Evolutionary conservation across 2,888 invertebrate genomes (phyloP), one percentile per base, ranked within the genome.

Genomic region (Palloptera scutellata): DNA sequence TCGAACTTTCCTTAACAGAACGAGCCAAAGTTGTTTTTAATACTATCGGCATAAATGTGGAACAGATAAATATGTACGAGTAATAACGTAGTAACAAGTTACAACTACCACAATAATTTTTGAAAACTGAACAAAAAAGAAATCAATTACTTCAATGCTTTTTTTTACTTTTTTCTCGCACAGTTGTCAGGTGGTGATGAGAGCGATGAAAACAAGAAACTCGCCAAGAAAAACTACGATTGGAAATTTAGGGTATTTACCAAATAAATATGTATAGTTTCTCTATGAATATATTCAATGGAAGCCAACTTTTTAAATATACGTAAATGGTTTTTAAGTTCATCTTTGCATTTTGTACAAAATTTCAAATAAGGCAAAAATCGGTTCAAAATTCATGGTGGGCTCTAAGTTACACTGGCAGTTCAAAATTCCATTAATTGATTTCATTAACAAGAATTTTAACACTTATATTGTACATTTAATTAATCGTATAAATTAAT

Each of bases 231-330:
- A 83, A 85, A 84, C 85, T 84, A 84, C 86, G 87, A 87, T 83
- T 87, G 87, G 87, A 87, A 87, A 85, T 87, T 87, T 86, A 85
- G 87, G 87, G 87, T 87, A 87, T 85, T 81, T 82, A 80, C 77
- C 74, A 73, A 65, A 66, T 66, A 57, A 61, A 66, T 61, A 67
- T 70, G 65, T 55, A 60, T 64, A 58, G 64, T 57, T 59, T 62
- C 15, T 30, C 15, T 30, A 13, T 40, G n/a, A 57, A 57, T 41
- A 13, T 15, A 30, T 57, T 40, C 15, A n/a, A 40, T 12, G 43
- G 42, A 30, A 51, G 51, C 17, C 41, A 52, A 51, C 61, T 12
- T 52, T 61, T 20, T 42, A 19, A 5, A 59, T 20, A 59, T 59
- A 60, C 30, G 43, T 60, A 42, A 30, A 19, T 63, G 30, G 41